Percentiles rank a stretch among this genome's conserved stretches.
Conservation (phyloP, 2,888 invertebrate species). For the Clunio marinus region DNA sequence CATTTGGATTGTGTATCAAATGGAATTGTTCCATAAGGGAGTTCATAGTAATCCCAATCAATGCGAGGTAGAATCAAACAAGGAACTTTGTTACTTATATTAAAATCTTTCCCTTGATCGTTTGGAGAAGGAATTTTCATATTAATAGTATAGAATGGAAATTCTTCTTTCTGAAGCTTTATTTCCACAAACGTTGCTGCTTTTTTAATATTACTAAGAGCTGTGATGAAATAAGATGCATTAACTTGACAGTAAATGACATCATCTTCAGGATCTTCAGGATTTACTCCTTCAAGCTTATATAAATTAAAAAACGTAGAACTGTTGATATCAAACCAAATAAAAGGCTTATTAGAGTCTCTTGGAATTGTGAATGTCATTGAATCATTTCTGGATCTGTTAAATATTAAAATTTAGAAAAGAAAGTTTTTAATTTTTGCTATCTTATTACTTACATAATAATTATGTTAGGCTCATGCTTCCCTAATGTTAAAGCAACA, state of each 20-base stretch:
- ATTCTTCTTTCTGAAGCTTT: background rate
- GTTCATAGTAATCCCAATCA: background rate
- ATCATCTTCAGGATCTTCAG: background rate
- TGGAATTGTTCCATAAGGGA: background rate
- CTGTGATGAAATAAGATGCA: background rate
- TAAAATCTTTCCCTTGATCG: background rate
- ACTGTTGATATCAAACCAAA: slow-evolving; percentile 1
- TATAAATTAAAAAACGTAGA: background rate
- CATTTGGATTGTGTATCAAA: background rate
- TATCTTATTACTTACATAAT: background rate
- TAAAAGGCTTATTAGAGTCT: background rate
- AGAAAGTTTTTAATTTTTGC: background rate
- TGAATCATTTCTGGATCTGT: background rate
- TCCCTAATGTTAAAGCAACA: background rate
- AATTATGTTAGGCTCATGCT: background rate
- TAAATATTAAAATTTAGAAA: background rate
- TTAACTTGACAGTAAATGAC: background rate
- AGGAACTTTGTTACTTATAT: background rate
- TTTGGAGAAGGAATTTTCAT: background rate
- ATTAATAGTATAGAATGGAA: background rate
- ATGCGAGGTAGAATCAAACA: background rate
- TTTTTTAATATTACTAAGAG: background rate
- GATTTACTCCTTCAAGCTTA: slow-evolving; percentile 7
- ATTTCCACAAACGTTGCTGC: background rate
- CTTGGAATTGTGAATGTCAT: background rate